These are phyloP conservation scores for Chlorodrepanis virens DNA, from an alignment of 2,113 vertebrate species.

Conservation along the genomic window DNA sequence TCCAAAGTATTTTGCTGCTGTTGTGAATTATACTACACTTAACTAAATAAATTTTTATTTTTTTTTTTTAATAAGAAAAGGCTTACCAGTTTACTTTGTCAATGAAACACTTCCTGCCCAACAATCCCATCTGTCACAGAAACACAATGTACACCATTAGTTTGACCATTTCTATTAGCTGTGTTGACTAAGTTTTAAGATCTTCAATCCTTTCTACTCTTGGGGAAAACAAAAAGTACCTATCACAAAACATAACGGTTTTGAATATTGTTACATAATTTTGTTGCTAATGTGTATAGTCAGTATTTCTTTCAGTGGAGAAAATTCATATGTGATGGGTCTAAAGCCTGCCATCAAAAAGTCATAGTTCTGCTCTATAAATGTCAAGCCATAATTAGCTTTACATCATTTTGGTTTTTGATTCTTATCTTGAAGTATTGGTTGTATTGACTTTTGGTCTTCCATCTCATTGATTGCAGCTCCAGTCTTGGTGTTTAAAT, in stretches of 20 bases:
- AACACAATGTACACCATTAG: neutral
- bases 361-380: neutral
- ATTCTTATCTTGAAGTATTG: neutral
- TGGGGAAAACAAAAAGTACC: neutral
- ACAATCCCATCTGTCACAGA: neutral
- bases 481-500: constrained; percentile 24
- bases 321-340: neutral
- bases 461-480: neutral
- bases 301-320: neutral
- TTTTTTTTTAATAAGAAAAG: neutral
- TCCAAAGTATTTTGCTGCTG: neutral
- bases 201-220: neutral
- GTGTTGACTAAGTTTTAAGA: neutral
- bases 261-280: constrained; percentile 15
- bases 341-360: constrained; percentile 17
- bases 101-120: neutral
- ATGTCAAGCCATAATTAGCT: constrained; percentile 16
- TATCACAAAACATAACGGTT: neutral
- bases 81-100: neutral
- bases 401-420: constrained; percentile 17
- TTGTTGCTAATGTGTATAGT: neutral
- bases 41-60: neutral
- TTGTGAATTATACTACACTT: neutral
- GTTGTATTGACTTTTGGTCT: constrained; percentile 31
- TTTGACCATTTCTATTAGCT: neutral